phyloP scores from a whole-genome alignment of 2,113 vertebrate genomes.

The Pseudonaja textilis region DNA sequence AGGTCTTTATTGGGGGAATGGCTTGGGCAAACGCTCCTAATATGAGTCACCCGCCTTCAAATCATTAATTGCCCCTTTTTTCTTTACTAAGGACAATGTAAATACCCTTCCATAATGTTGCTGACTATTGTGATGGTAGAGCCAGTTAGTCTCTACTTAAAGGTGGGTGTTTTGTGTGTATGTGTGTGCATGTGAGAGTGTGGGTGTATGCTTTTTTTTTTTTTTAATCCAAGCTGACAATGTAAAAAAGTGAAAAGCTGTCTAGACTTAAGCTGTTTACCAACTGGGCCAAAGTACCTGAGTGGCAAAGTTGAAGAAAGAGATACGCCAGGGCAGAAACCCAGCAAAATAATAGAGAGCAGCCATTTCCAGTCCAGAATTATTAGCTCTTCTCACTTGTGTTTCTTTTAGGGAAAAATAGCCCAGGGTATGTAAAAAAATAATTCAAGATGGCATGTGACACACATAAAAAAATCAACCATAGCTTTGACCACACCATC shows the following conservation, averaged over 20 bases:
- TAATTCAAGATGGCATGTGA: background rate
- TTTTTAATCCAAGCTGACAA: slow-evolving; percentile 72
- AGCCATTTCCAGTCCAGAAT: slow-evolving; percentile 78
- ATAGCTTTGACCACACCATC: background rate
- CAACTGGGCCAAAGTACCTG: slow-evolving; percentile 76
- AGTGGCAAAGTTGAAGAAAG: slow-evolving; percentile 76
- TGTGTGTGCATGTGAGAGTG: background rate
- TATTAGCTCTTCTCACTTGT: slow-evolving; percentile 79
- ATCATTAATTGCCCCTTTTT: slow-evolving; percentile 72
- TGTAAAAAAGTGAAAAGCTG: slow-evolving; percentile 76
- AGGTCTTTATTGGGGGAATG: slow-evolving; percentile 72
- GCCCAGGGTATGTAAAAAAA: slow-evolving; percentile 71
- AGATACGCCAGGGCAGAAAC: slow-evolving; percentile 70
- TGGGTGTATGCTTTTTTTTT: background rate
- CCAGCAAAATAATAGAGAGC: slow-evolving; percentile 68
- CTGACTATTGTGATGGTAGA: slow-evolving; percentile 77
- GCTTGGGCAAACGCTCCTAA: slow-evolving; percentile 75
- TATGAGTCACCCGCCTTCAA: slow-evolving; percentile 72
- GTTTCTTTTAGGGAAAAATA: slow-evolving; percentile 76
- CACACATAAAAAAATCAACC: background rate
- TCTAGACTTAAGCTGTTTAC: slow-evolving; percentile 84
- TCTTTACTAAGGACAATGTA: slow-evolving; percentile 77
- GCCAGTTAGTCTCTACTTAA: slow-evolving; percentile 80
- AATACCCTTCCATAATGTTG: slow-evolving; percentile 84
- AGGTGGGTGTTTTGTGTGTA: slow-evolving; percentile 63